Percentiles rank a stretch among this genome's conserved stretches.
These are phyloP conservation scores for Littorina saxatilis DNA, from an alignment of 1,140 invertebrate genomes.

Conservation along the genomic window DNA sequence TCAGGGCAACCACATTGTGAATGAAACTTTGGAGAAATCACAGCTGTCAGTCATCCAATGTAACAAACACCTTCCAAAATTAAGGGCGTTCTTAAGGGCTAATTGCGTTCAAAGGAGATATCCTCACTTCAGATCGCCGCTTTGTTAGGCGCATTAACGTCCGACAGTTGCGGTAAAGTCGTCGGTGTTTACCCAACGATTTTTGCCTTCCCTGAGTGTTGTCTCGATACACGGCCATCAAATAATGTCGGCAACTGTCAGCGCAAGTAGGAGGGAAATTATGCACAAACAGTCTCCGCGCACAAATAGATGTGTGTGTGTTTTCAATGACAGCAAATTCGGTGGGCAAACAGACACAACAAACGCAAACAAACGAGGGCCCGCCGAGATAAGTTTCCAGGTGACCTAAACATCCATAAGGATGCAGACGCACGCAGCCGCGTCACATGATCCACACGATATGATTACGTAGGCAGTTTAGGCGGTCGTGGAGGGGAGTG, in stretches of 20 bases:
- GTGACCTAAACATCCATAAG: constrained; percentile 16
- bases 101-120: too few species aligned
- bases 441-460: constrained; percentile 14
- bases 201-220: background rate
- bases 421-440: background rate
- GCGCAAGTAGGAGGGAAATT: constrained; percentile 5
- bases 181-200: too few species aligned
- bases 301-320: background rate
- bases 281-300: background rate
- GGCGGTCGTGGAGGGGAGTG: background rate
- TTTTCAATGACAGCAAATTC: background rate
- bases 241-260: constrained; percentile 11
- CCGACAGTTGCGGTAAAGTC: too few species aligned
- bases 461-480: constrained; percentile 23
- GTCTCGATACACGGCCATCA: background rate
- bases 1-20: too few species aligned
- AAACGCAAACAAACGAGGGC: background rate
- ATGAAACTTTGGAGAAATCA: too few species aligned
- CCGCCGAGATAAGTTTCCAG: background rate
- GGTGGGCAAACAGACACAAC: constrained; percentile 20
- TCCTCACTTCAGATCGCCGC: too few species aligned
- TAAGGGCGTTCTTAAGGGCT: too few species aligned
- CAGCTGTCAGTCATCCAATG: too few species aligned
- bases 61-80: too few species aligned
- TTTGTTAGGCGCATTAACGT: too few species aligned